Percentiles rank a stretch among this genome's conserved stretches.
Conservation (phyloP, 1,140 invertebrate species). For the Micrasema longulum region DNA sequence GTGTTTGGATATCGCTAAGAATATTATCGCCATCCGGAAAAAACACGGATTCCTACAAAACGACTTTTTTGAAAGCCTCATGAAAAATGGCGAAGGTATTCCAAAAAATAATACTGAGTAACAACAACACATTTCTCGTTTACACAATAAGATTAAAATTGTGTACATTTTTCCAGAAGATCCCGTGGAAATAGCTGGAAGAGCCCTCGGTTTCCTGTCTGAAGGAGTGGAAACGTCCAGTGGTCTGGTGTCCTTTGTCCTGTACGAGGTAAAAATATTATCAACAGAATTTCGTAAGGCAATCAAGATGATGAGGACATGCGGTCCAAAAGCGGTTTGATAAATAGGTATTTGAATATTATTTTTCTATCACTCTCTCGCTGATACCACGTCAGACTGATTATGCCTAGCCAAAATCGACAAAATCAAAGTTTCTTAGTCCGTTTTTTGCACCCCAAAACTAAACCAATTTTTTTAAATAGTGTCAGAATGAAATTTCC, state of each 20-base stretch:
- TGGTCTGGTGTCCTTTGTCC: constrained; percentile 35
- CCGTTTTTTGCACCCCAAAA: no score
- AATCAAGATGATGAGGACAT: no score
- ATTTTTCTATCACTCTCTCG: no score
- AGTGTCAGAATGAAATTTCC: no score
- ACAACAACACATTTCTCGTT: no score
- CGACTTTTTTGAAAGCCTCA: constrained; percentile 42
- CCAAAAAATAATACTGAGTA: constrained; percentile 5
- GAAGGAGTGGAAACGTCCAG: constrained; percentile 52
- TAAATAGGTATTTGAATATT: no score
- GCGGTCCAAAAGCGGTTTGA: no score
- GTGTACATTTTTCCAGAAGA: neutral
- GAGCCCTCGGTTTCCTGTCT: constrained; percentile 43
- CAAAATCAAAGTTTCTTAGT: no score
- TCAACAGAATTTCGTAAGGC: neutral
- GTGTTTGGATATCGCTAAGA: constrained; percentile 27
- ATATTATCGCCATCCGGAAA: constrained; percentile 38
- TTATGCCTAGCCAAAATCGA: no score
- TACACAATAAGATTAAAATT: no score
- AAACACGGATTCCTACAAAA: constrained; percentile 32
- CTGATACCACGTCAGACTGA: no score
- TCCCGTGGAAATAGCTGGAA: constrained; percentile 37
- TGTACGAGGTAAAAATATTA: constrained; percentile 44
- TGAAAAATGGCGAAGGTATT: constrained; percentile 35
- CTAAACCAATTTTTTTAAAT: no score